Conservation (phyloP, 2,113 vertebrate genomes). For the Emydura subglobosa region DNA sequence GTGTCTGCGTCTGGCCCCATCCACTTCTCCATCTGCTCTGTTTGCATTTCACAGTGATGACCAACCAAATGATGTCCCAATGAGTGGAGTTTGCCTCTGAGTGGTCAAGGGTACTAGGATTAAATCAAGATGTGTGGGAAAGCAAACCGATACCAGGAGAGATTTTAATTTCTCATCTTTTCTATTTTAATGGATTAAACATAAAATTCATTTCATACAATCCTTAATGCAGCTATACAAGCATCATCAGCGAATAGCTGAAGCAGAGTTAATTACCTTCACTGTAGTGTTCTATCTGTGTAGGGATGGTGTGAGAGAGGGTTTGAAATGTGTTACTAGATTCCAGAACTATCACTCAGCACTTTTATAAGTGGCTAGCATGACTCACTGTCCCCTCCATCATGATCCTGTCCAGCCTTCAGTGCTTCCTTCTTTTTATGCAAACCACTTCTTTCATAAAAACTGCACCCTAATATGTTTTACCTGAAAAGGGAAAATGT, state of each 20-base stretch:
- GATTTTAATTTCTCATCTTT: not conserved
- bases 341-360: not conserved
- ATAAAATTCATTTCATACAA: not conserved
- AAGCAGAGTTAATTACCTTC: not conserved
- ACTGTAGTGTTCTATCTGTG: not conserved
- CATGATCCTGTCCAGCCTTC: not conserved
- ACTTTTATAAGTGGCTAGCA: conserved; percentile 29
- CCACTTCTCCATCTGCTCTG: fast-evolving
- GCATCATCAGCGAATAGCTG: not conserved
- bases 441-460: not conserved
- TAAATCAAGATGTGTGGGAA: not conserved
- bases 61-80: not conserved
- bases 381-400: not conserved
- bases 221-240: not conserved
- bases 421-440: conserved; percentile 1
- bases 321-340: conserved; percentile 36
- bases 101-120: not conserved
- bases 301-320: not conserved
- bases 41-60: not conserved
- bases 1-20: fast-evolving
- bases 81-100: not conserved
- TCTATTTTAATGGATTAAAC: not conserved
- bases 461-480: not conserved
- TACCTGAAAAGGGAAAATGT: not conserved
- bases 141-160: not conserved